phyloP scores from a whole-genome alignment of 2,888 invertebrate genomes.

The Drosophila atripex region DNA sequence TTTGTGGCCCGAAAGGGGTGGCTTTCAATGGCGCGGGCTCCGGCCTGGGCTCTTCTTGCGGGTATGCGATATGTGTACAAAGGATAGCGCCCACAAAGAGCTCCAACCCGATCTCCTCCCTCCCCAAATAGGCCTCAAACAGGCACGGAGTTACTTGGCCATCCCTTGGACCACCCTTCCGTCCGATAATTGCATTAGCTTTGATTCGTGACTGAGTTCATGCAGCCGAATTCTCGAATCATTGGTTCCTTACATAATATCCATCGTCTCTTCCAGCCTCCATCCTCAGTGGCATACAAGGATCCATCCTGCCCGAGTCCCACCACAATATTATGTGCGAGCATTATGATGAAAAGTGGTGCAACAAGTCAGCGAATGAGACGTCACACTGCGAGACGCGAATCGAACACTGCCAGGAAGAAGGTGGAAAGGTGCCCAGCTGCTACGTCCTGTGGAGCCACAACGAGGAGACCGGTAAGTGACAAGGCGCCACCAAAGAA shows the following conservation, averaged over 20 bases:
- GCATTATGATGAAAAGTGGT: constrained; percentile 80
- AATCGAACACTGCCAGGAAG: constrained; percentile 84
- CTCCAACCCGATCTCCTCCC: neutral
- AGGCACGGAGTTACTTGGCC: constrained; percentile 9
- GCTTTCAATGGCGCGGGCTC: constrained; percentile 41
- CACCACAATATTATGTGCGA: constrained; percentile 81
- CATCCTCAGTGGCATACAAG: constrained; percentile 34
- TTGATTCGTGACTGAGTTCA: constrained; percentile 17
- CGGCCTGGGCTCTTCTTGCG: constrained; percentile 23
- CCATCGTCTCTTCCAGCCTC: constrained; percentile 37
- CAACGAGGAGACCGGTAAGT: constrained; percentile 87
- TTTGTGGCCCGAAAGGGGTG: constrained; percentile 66
- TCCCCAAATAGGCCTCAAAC: constrained; percentile 13
- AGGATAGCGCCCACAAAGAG: constrained; percentile 42
- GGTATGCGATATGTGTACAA: constrained; percentile 68
- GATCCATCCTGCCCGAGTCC: constrained; percentile 74
- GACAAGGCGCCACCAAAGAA: neutral
- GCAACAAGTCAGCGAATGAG: constrained; percentile 65
- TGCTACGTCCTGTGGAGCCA: constrained; percentile 94
- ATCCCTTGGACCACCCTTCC: constrained; percentile 1
- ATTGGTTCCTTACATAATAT: neutral
- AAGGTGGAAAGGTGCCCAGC: constrained; percentile 90
- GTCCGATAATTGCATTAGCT: constrained; percentile 48
- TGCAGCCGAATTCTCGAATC: no score
- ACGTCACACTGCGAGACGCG: constrained; percentile 85